Base-by-base conservation (phyloP, 1,140 invertebrate species). In the Drosophila bocki region DNA sequence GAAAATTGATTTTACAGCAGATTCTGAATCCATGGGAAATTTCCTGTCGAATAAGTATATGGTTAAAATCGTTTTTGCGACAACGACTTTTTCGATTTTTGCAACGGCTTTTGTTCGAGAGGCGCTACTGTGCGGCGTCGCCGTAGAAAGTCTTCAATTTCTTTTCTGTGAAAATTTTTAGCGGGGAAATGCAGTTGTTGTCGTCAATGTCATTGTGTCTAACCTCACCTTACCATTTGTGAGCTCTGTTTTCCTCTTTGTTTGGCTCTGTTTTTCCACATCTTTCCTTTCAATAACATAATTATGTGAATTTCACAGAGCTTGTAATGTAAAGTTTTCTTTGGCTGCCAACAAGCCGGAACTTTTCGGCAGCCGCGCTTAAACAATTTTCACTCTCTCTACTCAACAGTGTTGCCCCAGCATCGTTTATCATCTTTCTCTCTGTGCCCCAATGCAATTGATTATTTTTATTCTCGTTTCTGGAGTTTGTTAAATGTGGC, bases 131-230 rank as follows among this genome's bases (percentile, higher is more conserved):
- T n/a, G n/a, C 59, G 59, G 11, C 32, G 59, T 37, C 47, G 56
- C 45, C 15, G 82, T 85, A 80, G 82, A 84, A 84, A 84, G 82
- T 85, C 82, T 84, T 77, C 65, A 62, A 45, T 85, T 84, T 85
- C 72, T 77, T 85, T 84, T 80, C 72, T 77, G 33, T 84, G 81
- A 68, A 84, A 82, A 84, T 61, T 64, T 69, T 42, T 37, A 50
- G 54, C 75, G 64, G 71, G 60, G 48, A 83, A 82, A 81, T 75
- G 53, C 72, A 81, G 69, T 81, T 62, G 81, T 78, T 62, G 69
- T 80, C 65, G 82, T 78, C 72, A 85, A 80, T 84, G 67, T 69
- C 54, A 81, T 80, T 84, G 77, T 80, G 57, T 45, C 37, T 64
- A 78, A 82, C 68, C 51, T 71, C 51, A 47, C 44, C 67, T 58